Conservation (phyloP, 2,888 invertebrate genomes). For the Cynaeus angustus region DNA sequence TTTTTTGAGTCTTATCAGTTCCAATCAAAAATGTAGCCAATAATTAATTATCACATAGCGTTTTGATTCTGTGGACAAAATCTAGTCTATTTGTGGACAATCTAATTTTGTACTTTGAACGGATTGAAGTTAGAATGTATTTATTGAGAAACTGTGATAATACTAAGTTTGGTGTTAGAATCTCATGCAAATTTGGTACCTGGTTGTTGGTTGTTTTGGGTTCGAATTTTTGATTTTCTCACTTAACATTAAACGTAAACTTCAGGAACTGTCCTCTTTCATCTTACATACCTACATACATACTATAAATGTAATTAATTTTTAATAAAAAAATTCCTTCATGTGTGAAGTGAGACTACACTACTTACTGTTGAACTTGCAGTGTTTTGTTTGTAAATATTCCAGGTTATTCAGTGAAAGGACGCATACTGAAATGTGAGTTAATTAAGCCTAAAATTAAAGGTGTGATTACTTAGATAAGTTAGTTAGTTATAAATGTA, state of each 20-base stretch:
- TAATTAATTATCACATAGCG: too few relatives aligned
- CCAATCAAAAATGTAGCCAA: too few relatives aligned
- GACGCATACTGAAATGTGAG: conserved; percentile 53
- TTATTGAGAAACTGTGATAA: conserved; percentile 29
- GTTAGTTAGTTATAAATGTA: conserved; percentile 67
- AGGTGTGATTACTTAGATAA: conserved; percentile 68
- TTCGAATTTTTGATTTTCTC: conserved; percentile 25
- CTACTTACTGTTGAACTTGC: conserved; percentile 57
- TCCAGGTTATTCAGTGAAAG: conserved; percentile 53
- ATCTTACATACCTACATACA: conserved; percentile 55
- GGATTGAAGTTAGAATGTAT: not conserved
- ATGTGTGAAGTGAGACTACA: conserved; percentile 55
- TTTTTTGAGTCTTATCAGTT: too few relatives aligned
- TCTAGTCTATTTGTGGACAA: conserved; percentile 21
- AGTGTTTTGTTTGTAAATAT: conserved; percentile 61
- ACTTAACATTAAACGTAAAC: conserved; percentile 48
- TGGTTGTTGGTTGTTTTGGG: conserved; percentile 35
- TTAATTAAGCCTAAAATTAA: conserved; percentile 65
- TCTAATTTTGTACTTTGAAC: conserved; percentile 19
- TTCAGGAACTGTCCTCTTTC: conserved; percentile 56
- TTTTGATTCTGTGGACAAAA: not conserved
- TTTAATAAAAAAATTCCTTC: conserved; percentile 51
- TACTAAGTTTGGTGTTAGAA: conserved; percentile 4
- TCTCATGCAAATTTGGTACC: not conserved
- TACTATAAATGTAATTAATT: conserved; percentile 56